Base-by-base conservation (phyloP, 2,888 invertebrate species). In the Ormyrus nitidulus region DNA sequence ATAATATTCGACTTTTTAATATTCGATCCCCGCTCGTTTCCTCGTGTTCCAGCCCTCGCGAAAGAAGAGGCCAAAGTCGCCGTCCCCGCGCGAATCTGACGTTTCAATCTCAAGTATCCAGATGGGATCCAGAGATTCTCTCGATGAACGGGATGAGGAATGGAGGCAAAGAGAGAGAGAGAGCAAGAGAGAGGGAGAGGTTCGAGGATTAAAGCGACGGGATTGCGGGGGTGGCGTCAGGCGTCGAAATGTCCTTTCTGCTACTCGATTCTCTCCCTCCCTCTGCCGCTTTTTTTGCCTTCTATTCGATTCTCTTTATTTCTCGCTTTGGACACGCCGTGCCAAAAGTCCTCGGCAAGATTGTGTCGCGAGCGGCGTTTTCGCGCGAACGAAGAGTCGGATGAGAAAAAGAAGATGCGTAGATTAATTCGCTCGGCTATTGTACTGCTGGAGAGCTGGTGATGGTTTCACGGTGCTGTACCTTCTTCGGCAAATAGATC, bases 31-130 rank as follows among this genome's bases (percentile, higher is more conserved):
- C 82, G 46, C 56, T n/a, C 51, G 44, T 34, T 6, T 13, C 11
- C 10, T 19, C 48, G 5, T 7, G 58, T 34, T 34, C 5, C 71
- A 51, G 64, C 54, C 48, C 61, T 64, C 46, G 54, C 34, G 74
- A 54, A 65, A 74, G 58, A 51, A 66, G 65, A 59, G 77, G 81
- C 80, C 79, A 81, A 84, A 85, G 82, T 84, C 82, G 81, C 79
- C 82, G 77, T 81, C 82, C 81, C 82, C 75, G 82, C 84, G 84
- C 85, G 84, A 86, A 87, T 87, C 87, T 89, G 89, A 89, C 89
- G 85, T 89, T 89, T 89, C 88, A 89, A 89, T 89, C 88, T 89
- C 86, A 86, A 89, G 87, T 86, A 88, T 88, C 88, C 88, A 88
- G 88, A 89, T 89, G 88, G 86, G 88, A 86, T 88, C 86, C 49